Percentiles rank a stretch among this genome's conserved stretches.
phyloP scores from a whole-genome alignment of 1,140 invertebrate species.

The Conopomorpha cramerella region DNA sequence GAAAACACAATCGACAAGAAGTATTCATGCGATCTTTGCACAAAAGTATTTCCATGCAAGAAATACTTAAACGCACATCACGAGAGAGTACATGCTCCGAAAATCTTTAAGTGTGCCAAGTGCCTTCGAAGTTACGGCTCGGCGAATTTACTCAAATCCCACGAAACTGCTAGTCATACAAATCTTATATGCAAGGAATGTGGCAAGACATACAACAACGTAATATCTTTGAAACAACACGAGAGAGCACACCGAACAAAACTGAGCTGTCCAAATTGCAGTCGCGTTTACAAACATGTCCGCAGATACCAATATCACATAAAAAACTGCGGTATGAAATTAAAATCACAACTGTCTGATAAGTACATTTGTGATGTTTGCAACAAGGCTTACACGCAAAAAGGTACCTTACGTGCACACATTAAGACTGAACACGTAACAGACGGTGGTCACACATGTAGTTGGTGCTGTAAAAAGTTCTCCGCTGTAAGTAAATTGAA shows the following conservation, averaged over 20 bases:
- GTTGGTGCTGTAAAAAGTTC: slow-evolving; percentile 42
- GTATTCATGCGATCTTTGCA: too few species aligned
- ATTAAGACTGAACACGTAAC: slow-evolving; percentile 44
- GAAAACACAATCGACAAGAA: too few species aligned
- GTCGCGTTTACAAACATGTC: slow-evolving; percentile 35
- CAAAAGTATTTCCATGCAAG: too few species aligned
- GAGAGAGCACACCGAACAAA: slow-evolving; percentile 22
- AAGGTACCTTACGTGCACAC: slow-evolving; percentile 35
- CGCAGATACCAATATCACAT: slow-evolving; percentile 37
- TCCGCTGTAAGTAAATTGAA: slow-evolving; percentile 34
- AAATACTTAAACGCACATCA: slow-evolving; percentile 24
- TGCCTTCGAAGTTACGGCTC: slow-evolving; percentile 34
- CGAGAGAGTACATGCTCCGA: slow-evolving; percentile 39
- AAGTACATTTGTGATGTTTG: slow-evolving; percentile 44
- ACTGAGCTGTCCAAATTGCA: slow-evolving; percentile 32
- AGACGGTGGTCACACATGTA: slow-evolving; percentile 31
- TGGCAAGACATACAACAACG: slow-evolving; percentile 33
- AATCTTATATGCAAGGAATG: slow-evolving; percentile 30
- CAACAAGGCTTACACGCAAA: slow-evolving; percentile 41
- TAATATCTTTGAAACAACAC: slow-evolving; percentile 36
- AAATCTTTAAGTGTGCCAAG: slow-evolving; percentile 23
- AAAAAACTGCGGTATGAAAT: slow-evolving; percentile 14
- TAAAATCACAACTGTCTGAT: slow-evolving; percentile 23
- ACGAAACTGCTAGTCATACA: slow-evolving; percentile 28
- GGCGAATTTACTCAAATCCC: slow-evolving; percentile 18